Conservation (phyloP, 2,113 vertebrate genomes). For the Megaptera novaeangliae region DNA sequence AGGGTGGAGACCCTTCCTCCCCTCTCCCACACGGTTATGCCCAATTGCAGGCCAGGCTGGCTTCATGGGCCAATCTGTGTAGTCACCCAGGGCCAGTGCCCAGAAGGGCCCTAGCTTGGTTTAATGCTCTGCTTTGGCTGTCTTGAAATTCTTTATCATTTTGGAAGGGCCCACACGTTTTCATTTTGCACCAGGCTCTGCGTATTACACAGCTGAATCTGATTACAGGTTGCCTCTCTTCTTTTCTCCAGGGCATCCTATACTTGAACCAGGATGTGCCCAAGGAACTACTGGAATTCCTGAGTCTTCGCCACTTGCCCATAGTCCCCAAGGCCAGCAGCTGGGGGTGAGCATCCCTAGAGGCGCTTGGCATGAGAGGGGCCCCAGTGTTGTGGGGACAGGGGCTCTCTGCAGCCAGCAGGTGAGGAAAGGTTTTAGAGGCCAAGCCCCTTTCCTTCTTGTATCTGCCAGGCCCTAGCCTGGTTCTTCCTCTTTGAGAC, state of each 20-base stretch:
- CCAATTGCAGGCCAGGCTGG: not conserved
- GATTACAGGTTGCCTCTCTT: not conserved
- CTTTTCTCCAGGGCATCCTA: slow-evolving; percentile 80
- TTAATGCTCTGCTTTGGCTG: not conserved
- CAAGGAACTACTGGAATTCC: slow-evolving; percentile 92
- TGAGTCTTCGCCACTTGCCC: slow-evolving; percentile 87
- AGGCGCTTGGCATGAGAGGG: not conserved
- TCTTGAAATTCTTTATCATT: not conserved
- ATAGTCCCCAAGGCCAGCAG: slow-evolving; percentile 81
- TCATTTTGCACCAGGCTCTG: not conserved
- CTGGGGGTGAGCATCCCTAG: slow-evolving; percentile 80
- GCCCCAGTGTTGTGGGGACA: rapidly evolving
- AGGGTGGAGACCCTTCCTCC: not conserved
- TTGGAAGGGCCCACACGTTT: not conserved
- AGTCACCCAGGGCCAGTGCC: not conserved
- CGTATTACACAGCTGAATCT: not conserved
- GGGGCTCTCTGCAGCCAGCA: not conserved
- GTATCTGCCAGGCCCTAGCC: not conserved
- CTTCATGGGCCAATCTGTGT: not conserved
- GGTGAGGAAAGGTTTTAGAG: not conserved
- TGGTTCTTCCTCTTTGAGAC: not conserved
- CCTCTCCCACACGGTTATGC: not conserved
- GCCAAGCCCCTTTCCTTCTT: not conserved
- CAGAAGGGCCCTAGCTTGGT: not conserved
- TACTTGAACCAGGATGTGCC: slow-evolving; percentile 86